Base-by-base conservation (phyloP, 2,113 vertebrate species). In the Chunga burmeisteri region DNA sequence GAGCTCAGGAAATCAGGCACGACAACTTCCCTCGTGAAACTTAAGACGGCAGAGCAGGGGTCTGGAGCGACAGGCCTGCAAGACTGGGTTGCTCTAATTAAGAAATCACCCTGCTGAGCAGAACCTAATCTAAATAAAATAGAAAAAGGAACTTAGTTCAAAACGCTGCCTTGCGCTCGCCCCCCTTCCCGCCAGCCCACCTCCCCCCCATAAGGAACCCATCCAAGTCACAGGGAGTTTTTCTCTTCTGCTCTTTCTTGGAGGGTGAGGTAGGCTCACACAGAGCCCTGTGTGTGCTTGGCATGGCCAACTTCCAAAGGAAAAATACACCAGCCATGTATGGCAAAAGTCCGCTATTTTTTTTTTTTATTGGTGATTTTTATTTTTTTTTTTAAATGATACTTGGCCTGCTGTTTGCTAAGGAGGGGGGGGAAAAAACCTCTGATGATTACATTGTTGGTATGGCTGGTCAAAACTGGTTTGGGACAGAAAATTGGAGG, bases 11-110 rank as follows among this genome's bases (percentile, higher is more conserved):
- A 99, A 99, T 98, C 94, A 98, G 97, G 97, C 95, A 98, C 96
- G 98, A 98, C 98, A 98, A 98, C 98, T 99, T 99, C 98, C 99
- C 98, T 97, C 63, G 46, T 97, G 99, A 99, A 99, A 99, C 98
- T 88, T 98, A 98, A 99, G 99, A 99, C 98, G 96, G 98, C 97
- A 98, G 96, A 92, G 96, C 87, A 96, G 98, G 98, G 98, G 98
- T 98, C 98, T 94, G 96, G 97, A 96, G 98, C 95, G 98, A 97
- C 88, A 96, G 98, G 98, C 98, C 98, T 96, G 98, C 98, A 98
- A 96, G 95, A 73, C 96, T 95, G 98, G 98, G 98, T 95, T 46
- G 90, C 97, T 97, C 98, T 98, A 98, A 98, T 98, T 99, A 99
- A 98, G 98, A 93, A 97, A 98, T 98, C 98, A 98, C 98, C 99